Conservation (phyloP, 2,888 invertebrate genomes). For the Lamellibrachia columna region DNA sequence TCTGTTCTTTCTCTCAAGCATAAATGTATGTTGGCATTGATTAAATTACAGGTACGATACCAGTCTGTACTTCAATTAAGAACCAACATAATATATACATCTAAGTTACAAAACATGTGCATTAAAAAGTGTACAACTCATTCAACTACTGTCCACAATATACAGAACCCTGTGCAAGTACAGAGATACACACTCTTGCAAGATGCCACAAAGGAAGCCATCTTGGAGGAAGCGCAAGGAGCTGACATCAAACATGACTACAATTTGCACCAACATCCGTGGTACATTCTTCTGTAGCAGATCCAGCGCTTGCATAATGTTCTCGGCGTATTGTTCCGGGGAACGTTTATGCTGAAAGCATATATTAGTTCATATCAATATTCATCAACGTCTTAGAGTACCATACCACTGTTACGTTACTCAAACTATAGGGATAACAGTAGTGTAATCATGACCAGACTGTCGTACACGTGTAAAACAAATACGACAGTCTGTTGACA, state of each 20-base stretch:
- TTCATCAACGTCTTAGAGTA: neutral
- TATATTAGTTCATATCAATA: neutral
- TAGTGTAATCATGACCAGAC: too few relatives aligned
- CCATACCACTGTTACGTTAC: too few relatives aligned
- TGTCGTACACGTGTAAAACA: too few relatives aligned
- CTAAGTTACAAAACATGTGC: neutral
- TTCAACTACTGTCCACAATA: neutral
- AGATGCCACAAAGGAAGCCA: slow-evolving; percentile 49
- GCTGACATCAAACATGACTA: slow-evolving; percentile 58
- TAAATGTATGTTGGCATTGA: too few relatives aligned
- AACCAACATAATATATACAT: neutral
- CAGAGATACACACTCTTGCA: slow-evolving; percentile 44
- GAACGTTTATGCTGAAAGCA: slow-evolving; percentile 45
- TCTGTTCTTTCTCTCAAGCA: too few relatives aligned
- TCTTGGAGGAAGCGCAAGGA: slow-evolving; percentile 46
- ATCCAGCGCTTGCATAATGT: slow-evolving; percentile 55
- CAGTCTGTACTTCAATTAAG: too few relatives aligned
- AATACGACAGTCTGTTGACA: too few relatives aligned
- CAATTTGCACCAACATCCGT: slow-evolving; percentile 60
- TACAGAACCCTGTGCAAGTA: neutral
- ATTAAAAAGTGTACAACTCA: neutral
- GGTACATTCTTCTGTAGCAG: slow-evolving; percentile 57
- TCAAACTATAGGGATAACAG: too few relatives aligned
- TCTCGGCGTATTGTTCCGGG: slow-evolving; percentile 44
- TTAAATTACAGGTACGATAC: too few relatives aligned